Percentiles rank a stretch among this genome's conserved stretches.
Evolutionary conservation across 1,140 invertebrate genomes (phyloP).

Genomic region (Oedothorax gibbosus): DNA sequence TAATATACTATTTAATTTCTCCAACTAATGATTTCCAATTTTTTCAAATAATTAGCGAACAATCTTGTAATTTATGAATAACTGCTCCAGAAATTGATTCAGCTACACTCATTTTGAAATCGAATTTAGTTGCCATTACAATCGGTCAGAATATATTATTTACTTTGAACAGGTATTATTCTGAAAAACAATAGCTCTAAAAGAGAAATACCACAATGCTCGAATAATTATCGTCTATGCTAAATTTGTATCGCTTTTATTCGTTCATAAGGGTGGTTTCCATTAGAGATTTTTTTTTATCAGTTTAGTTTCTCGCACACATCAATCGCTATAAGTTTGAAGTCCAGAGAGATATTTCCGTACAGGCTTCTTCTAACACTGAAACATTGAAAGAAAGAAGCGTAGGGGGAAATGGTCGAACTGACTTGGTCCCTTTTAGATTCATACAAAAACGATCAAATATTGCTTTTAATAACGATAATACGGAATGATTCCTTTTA

Average conservation of each 20-base stretch:
- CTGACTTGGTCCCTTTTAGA: background rate
- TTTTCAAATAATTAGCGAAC: conserved; percentile 1
- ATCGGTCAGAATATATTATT: too few relatives aligned
- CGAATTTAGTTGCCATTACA: background rate
- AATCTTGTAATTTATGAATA: conserved; percentile 21
- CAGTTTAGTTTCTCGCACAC: too few relatives aligned
- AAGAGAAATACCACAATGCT: conserved; percentile 31
- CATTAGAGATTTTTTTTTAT: too few relatives aligned
- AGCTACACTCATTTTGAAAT: conserved; percentile 35
- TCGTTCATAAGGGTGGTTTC: background rate
- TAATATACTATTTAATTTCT: conserved; percentile 10
- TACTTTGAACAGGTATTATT: too few relatives aligned
- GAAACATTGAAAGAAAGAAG: background rate
- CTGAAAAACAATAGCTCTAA: too few relatives aligned
- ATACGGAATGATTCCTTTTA: conserved; percentile 17
- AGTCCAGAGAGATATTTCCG: too few relatives aligned
- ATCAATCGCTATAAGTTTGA: too few relatives aligned
- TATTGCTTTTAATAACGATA: conserved; percentile 41
- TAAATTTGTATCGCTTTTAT: background rate
- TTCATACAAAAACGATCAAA: conserved; percentile 40
- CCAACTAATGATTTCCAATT: conserved; percentile 5
- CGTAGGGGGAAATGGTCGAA: too few relatives aligned
- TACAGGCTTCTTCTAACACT: too few relatives aligned
- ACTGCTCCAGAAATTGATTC: conserved; percentile 5
- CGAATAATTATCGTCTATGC: conserved; percentile 30